Percentiles rank a stretch among this genome's conserved stretches.
Conservation (phyloP, 1,140 invertebrate genomes). For the Scaptomyza pallida region DNA sequence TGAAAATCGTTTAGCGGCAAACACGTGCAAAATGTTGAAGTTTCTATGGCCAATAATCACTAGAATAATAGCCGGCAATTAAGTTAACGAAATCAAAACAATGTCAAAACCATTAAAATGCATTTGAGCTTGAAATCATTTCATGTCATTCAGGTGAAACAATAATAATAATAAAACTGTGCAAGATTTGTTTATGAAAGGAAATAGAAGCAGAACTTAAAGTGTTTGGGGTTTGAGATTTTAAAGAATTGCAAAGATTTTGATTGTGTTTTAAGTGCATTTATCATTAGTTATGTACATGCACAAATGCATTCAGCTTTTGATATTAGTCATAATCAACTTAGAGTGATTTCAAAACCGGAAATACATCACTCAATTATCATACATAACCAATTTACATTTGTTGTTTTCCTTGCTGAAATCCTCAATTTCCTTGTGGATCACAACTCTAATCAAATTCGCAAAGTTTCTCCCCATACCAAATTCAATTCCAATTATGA, state of each 20-base stretch:
- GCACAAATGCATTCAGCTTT: too few relatives aligned
- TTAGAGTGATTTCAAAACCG: too few relatives aligned
- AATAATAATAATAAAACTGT: not conserved
- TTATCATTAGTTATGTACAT: too few relatives aligned
- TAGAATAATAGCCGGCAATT: conserved; percentile 12
- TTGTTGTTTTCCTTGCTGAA: not conserved
- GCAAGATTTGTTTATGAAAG: conserved; percentile 4
- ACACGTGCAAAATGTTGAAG: conserved; percentile 48
- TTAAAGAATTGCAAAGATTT: too few relatives aligned
- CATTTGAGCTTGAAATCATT: conserved; percentile 15
- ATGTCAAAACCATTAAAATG: conserved; percentile 64
- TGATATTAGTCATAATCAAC: too few relatives aligned
- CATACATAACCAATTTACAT: not conserved
- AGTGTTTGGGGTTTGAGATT: too few relatives aligned
- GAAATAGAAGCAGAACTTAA: not conserved
- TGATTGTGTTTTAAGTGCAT: too few relatives aligned
- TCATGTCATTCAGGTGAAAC: conserved; percentile 7
- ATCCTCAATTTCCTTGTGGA: not conserved
- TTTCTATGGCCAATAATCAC: conserved; percentile 32
- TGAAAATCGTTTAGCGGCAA: conserved; percentile 50
- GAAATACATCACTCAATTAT: not conserved
- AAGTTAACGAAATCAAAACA: conserved; percentile 39
- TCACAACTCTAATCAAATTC: not conserved
- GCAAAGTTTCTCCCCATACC: not conserved
- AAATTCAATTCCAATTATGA: not conserved